These are phyloP conservation scores for Tragelaphus scriptus DNA, from an alignment of 2,113 vertebrate species.

Conservation along the genomic window DNA sequence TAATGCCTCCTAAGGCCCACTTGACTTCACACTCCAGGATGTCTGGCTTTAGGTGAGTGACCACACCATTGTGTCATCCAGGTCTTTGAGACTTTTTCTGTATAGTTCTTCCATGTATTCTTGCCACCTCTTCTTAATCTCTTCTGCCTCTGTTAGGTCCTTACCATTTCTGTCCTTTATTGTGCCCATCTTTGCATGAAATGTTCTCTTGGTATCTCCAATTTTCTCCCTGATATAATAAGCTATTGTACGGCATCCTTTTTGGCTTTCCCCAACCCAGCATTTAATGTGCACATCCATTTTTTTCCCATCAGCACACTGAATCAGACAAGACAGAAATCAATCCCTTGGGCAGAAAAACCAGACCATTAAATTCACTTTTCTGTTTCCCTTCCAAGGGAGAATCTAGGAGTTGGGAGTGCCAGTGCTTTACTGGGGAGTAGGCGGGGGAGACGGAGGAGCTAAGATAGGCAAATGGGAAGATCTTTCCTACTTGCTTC, in stretches of 20 bases:
- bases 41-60: background rate
- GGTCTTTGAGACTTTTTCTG: background rate
- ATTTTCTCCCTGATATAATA: background rate
- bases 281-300: background rate
- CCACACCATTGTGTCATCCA: background rate
- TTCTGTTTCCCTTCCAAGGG: background rate
- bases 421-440: background rate
- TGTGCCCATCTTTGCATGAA: background rate
- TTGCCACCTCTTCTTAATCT: background rate
- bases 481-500: background rate
- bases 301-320: background rate
- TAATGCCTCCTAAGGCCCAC: background rate
- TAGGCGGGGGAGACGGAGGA: background rate
- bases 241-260: background rate
- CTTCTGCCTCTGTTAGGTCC: background rate
- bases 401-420: background rate
- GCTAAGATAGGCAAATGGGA: background rate
- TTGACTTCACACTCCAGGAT: background rate
- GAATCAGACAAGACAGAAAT: background rate
- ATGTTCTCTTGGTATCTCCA: background rate
- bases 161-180: background rate
- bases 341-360: background rate
- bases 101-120: background rate
- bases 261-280: background rate
- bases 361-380: background rate